Conservation (phyloP, 2,113 vertebrate species). For the Pardalotus punctatus region DNA sequence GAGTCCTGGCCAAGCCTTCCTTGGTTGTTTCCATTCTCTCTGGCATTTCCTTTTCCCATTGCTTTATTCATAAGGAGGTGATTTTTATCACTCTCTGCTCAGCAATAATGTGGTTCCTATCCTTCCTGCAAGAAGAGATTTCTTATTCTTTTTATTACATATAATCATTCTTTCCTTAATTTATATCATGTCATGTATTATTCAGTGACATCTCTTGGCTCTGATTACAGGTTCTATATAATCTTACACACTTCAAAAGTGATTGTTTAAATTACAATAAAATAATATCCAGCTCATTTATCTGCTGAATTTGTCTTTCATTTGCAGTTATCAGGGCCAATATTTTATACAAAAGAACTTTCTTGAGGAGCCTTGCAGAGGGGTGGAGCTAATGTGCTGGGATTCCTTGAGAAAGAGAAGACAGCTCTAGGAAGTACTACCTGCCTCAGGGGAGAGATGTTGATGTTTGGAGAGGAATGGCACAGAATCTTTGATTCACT, state of each 20-base stretch:
- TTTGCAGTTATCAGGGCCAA: constrained; percentile 29
- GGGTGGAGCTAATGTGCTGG: constrained; percentile 12
- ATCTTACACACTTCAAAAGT: constrained; percentile 61
- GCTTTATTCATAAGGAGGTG: constrained; percentile 64
- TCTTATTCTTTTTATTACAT: constrained; percentile 68
- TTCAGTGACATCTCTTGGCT: constrained; percentile 68
- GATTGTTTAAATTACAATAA: constrained; percentile 71
- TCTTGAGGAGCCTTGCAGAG: constrained; percentile 8
- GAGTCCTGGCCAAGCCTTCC: constrained; percentile 18
- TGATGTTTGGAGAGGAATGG: neutral
- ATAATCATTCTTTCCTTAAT: constrained; percentile 67
- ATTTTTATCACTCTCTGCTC: constrained; percentile 59
- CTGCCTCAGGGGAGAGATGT: neutral
- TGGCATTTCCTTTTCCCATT: constrained; percentile 34
- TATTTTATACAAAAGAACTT: constrained; percentile 46
- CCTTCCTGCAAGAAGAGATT: constrained; percentile 58
- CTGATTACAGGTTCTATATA: constrained; percentile 67
- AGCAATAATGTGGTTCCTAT: constrained; percentile 59
- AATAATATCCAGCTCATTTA: constrained; percentile 68
- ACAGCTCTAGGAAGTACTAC: neutral
- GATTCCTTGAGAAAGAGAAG: constrained; percentile 32
- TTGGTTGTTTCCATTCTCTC: neutral
- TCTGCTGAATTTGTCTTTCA: constrained; percentile 57
- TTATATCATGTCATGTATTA: constrained; percentile 69
- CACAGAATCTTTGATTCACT: neutral